Conservation (phyloP, 2,113 vertebrate genomes). For the Anguilla rostrata region DNA sequence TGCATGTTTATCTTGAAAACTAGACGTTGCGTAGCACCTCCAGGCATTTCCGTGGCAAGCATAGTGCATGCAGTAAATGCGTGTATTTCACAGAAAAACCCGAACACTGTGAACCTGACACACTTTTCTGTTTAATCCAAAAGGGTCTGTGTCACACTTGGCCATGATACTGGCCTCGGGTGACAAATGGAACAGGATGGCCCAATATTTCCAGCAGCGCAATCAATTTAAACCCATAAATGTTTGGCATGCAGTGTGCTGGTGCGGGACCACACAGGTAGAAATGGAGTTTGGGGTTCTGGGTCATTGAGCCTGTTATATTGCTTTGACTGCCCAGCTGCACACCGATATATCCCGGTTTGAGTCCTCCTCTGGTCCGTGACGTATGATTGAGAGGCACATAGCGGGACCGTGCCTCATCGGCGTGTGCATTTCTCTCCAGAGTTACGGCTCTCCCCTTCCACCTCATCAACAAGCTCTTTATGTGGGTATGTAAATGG, state of each 20-base stretch:
- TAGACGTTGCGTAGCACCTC: too few relatives aligned
- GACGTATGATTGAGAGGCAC: background rate
- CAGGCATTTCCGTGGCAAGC: too few relatives aligned
- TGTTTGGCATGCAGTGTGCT: too few relatives aligned
- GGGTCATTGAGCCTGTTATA: background rate
- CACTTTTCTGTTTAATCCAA: too few relatives aligned
- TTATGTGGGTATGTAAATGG: background rate
- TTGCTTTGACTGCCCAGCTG: background rate
- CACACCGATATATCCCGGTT: background rate
- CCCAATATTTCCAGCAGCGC: background rate
- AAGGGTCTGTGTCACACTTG: too few relatives aligned
- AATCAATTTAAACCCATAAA: background rate
- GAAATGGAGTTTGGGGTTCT: too few relatives aligned
- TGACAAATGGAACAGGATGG: background rate
- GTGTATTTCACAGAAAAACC: too few relatives aligned
- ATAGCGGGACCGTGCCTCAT: background rate
- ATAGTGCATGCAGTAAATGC: too few relatives aligned
- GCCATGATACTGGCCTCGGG: too few relatives aligned
- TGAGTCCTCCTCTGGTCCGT: background rate
- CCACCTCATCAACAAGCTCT: background rate
- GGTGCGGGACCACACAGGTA: too few relatives aligned
- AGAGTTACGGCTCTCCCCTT: background rate
- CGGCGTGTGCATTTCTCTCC: background rate
- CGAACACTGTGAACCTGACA: too few relatives aligned
- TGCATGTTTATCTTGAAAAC: too few relatives aligned